Base-by-base conservation (phyloP, 2,797 vertebrate species). In the Gymnothorax javanicus region DNA sequence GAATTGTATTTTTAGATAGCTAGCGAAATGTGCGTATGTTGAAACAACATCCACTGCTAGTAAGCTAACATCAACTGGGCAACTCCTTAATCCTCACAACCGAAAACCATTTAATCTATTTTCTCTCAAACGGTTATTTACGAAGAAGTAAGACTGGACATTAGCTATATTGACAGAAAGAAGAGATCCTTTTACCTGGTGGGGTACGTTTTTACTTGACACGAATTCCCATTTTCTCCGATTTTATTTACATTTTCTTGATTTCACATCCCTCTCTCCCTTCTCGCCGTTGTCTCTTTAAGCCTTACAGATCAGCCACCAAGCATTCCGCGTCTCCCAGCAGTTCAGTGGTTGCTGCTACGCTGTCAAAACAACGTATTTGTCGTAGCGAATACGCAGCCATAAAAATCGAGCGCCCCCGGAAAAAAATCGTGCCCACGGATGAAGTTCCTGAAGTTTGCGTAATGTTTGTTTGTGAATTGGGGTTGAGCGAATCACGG, bases 21-120 rank as follows among this genome's bases (percentile, higher is more conserved):
- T 1, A 43, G 17, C 43, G 12, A 82, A 69, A 13, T 50, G 25
- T 77, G 56, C 69, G n/a, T 43, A 27, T 23, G 84, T 84, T 84
- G 59, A 69, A 71, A 25, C 43, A 58, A 82, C 33, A 87, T 67
- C 81, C 86, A 87, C 43, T 77, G 77, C 77, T 56, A 79, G 75
- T 54, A 50, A 52, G 75, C 75, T 83, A 87, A 89, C 86, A 85
- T 88, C 84, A 89, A 87, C 89, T 86, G 91, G 91, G 86, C 90
- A 91, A 91, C 91, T 93, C 90, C 91, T 91, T 90, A 91, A 92
- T 92, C 89, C 91, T 50, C 75, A 87, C 81, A 88, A 84, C 86
- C 87, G 87, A 90, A 89, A 89, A 85, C 85, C 62, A 62, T 86
- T 54, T 84, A 79, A 62, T 86, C 43, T 84, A 79, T 87, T 89